These are phyloP conservation scores for Heterochromis multidens DNA, from an alignment of 2,113 vertebrate species.

Conservation along the genomic window DNA sequence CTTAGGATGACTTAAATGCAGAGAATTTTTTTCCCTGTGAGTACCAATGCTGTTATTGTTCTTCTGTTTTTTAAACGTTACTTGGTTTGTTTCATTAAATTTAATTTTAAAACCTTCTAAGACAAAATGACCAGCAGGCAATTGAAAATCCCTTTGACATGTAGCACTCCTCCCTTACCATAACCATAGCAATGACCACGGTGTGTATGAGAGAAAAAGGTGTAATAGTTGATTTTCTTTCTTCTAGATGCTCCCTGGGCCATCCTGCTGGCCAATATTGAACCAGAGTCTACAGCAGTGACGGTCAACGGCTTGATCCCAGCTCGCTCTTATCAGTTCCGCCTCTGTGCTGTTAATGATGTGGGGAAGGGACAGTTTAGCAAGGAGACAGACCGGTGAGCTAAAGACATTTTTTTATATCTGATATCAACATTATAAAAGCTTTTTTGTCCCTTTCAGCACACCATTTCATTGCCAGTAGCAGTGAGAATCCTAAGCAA, in stretches of 20 bases:
- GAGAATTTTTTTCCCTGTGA: neutral
- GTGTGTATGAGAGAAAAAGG: neutral
- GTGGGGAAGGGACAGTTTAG: constrained; percentile 96
- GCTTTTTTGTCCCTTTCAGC: neutral
- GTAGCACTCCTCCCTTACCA: neutral
- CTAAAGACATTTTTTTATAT: neutral
- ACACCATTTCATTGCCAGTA: neutral
- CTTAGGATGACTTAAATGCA: neutral
- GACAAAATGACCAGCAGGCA: neutral
- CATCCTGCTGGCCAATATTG: constrained; percentile 86
- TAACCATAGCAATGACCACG: neutral
- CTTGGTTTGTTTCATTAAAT: neutral
- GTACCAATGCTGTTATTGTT: neutral
- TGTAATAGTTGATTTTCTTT: neutral
- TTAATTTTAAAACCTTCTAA: neutral
- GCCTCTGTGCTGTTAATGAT: constrained; percentile 91
- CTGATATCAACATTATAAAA: neutral
- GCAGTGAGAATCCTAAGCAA: neutral
- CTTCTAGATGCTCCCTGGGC: constrained; percentile 89
- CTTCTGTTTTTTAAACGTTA: neutral
- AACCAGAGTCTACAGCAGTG: constrained; percentile 82
- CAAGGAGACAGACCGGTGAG: constrained; percentile 94
- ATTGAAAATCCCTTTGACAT: neutral
- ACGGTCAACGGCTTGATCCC: constrained; percentile 88
- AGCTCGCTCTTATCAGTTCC: constrained; percentile 95